These are phyloP conservation scores for Hyla sarda DNA, from an alignment of 2,113 vertebrate genomes.

Conservation along the genomic window DNA sequence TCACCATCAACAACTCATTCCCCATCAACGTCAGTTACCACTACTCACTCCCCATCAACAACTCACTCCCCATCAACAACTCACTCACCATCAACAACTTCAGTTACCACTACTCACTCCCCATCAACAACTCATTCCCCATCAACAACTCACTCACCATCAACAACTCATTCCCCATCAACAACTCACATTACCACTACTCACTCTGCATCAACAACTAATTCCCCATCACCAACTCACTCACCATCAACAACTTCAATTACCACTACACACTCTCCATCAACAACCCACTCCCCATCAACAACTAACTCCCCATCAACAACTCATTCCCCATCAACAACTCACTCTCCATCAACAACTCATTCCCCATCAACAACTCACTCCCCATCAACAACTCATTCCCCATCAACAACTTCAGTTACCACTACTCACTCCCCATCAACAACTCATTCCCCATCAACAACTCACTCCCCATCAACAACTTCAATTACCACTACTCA, in stretches of 20 bases:
- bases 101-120: too few relatives aligned
- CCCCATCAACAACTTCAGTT: background rate
- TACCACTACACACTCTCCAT: background rate
- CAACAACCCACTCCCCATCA: background rate
- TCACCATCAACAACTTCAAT: background rate
- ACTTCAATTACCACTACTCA: constrained; percentile 22
- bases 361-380: constrained; percentile 6
- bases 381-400: too few relatives aligned
- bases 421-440: background rate
- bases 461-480: background rate
- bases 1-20: background rate
- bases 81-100: too few relatives aligned
- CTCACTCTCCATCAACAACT: too few relatives aligned
- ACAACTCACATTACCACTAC: background rate
- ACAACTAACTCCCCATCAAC: background rate
- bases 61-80: background rate
- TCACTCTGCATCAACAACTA: too few relatives aligned
- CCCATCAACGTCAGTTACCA: background rate
- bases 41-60: constrained; percentile 18
- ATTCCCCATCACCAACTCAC: too few relatives aligned
- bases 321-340: background rate
- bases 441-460: too few relatives aligned
- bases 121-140: background rate
- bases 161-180: too few relatives aligned
- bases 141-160: too few relatives aligned